Conservation (phyloP, 2,888 invertebrate species). For the Heliconius hortense region DNA sequence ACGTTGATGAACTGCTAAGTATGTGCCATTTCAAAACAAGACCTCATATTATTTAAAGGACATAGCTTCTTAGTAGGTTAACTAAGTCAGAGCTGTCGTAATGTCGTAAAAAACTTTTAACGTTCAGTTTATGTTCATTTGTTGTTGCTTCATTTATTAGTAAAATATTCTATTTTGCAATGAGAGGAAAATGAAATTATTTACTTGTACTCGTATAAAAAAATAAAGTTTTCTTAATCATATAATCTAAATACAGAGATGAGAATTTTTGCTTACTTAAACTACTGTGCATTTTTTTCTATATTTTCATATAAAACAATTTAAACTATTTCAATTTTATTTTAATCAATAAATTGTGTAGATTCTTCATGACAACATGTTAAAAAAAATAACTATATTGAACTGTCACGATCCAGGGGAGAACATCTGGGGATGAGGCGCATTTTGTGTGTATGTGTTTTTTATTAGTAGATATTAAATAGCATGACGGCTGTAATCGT, state of each 20-base stretch:
- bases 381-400: background rate
- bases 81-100: constrained; percentile 21
- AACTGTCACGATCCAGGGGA: background rate
- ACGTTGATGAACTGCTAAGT: background rate
- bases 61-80: constrained; percentile 20
- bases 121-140: constrained; percentile 11
- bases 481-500: constrained; percentile 42
- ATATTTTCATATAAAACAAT: too few species aligned
- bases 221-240: too few species aligned
- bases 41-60: constrained; percentile 21
- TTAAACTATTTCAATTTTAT: too few species aligned
- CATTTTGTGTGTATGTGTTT: constrained; percentile 34
- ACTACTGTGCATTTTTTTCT: too few species aligned
- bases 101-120: constrained; percentile 32
- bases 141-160: constrained; percentile 15
- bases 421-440: background rate
- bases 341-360: background rate
- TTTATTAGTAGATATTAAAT: constrained; percentile 40
- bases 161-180: constrained; percentile 12
- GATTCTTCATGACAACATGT: background rate
- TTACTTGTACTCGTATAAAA: too few species aligned
- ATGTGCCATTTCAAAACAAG: constrained; percentile 20
- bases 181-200: background rate
- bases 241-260: too few species aligned
- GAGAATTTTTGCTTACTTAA: too few species aligned